Conservation (phyloP, 2,888 invertebrate genomes). For the Hololepta plana region DNA sequence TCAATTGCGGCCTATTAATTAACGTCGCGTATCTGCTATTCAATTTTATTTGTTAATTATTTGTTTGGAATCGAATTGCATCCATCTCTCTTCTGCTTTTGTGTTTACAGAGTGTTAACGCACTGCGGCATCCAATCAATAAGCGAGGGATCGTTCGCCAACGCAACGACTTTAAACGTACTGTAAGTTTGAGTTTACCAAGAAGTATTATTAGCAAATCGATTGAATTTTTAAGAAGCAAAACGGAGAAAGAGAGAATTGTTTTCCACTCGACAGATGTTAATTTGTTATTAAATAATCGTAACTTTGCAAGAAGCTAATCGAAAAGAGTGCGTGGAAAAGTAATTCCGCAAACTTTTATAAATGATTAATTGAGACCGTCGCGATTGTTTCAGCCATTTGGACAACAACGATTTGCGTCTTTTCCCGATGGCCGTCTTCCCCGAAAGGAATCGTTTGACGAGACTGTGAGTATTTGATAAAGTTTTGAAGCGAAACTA, state of each 20-base stretch:
- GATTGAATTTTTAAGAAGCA: not conserved
- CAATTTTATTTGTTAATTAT: too few relatives aligned
- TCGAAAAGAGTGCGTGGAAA: too few relatives aligned
- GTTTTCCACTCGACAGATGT: conserved; percentile 1
- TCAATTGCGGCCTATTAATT: too few relatives aligned
- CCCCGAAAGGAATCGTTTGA: conserved; percentile 21
- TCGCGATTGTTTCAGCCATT: conserved; percentile 24
- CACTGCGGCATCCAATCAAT: conserved; percentile 26
- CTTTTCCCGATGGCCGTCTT: conserved; percentile 25
- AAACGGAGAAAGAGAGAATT: conserved; percentile 1
- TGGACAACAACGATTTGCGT: conserved; percentile 29
- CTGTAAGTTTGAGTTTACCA: conserved; percentile 21
- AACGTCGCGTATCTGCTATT: too few relatives aligned
- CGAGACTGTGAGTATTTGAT: conserved; percentile 28
- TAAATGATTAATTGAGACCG: too few relatives aligned
- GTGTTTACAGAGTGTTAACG: conserved; percentile 24
- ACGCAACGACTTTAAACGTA: conserved; percentile 16
- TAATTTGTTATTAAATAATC: too few relatives aligned
- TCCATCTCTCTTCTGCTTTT: conserved; percentile 8
- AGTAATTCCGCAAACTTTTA: too few relatives aligned
- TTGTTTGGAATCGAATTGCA: not conserved
- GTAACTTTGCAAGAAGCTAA: too few relatives aligned
- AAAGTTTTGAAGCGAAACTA: too few relatives aligned
- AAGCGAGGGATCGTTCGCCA: conserved; percentile 21
- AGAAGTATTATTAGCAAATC: conserved; percentile 11